phyloP scores from a whole-genome alignment of 2,888 invertebrate genomes.

The Hermodice carunculata region DNA sequence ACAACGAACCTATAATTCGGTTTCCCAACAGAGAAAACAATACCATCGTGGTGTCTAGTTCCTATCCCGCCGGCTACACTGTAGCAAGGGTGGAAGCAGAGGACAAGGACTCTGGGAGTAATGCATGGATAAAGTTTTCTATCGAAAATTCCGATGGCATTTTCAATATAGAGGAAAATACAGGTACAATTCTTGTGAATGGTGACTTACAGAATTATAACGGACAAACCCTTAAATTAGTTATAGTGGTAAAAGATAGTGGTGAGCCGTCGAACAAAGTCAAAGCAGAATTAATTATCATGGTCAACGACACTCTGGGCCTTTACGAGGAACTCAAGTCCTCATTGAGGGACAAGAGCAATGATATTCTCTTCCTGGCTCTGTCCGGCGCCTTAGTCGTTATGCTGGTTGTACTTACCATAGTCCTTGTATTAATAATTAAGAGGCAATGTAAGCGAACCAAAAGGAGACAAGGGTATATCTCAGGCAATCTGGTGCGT shows the following conservation, averaged over 20 bases:
- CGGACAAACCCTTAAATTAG: constrained; percentile 47
- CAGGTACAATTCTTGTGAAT: constrained; percentile 67
- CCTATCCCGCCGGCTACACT: constrained; percentile 38
- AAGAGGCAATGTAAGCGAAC: no score
- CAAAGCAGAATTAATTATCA: constrained; percentile 8
- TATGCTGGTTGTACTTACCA: constrained; percentile 8
- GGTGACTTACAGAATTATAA: constrained; percentile 48
- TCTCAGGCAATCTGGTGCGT: no score
- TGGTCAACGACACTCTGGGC: constrained; percentile 13
- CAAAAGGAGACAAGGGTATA: no score
- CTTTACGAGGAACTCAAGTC: constrained; percentile 1
- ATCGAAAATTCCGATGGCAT: constrained; percentile 62
- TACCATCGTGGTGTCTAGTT: constrained; percentile 41
- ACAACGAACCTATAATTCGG: constrained; percentile 48
- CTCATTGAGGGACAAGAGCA: constrained; percentile 10
- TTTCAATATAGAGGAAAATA: constrained; percentile 67
- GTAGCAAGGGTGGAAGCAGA: constrained; percentile 44
- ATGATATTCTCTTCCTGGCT: constrained; percentile 15
- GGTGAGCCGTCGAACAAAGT: constrained; percentile 36
- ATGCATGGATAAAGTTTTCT: constrained; percentile 44
- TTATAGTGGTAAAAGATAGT: constrained; percentile 53
- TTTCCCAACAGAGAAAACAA: constrained; percentile 50
- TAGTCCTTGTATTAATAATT: constrained; percentile 18
- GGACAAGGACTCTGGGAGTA: constrained; percentile 49
- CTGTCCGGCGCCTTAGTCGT: constrained; percentile 18